Conservation (phyloP, 2,888 invertebrate genomes). For the Monochamus alternatus region DNA sequence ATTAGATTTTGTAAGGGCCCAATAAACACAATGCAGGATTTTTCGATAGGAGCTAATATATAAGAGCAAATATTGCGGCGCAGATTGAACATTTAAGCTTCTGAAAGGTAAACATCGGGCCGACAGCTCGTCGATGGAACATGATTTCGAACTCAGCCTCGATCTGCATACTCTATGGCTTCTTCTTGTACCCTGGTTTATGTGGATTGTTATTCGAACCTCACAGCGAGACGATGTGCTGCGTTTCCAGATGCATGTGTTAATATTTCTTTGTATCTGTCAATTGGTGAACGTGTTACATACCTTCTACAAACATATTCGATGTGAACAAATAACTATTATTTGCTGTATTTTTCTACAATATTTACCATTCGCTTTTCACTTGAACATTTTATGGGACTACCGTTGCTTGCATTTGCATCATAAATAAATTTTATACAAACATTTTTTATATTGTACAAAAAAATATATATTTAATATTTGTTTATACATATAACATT, state of each 20-base stretch:
- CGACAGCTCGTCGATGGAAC: constrained; percentile 47
- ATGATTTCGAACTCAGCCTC: constrained; percentile 50
- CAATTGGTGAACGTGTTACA: not conserved
- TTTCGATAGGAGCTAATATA: constrained; percentile 37
- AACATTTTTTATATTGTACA: too few species aligned
- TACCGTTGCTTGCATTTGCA: too few species aligned
- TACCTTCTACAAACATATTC: not conserved
- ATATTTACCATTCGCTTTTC: too few species aligned
- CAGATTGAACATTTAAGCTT: constrained; percentile 41
- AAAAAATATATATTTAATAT: too few species aligned
- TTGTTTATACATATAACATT: too few species aligned
- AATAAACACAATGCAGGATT: constrained; percentile 32
- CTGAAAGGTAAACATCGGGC: constrained; percentile 49
- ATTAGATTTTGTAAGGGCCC: constrained; percentile 42
- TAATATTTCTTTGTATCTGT: not conserved
- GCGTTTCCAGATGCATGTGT: not conserved
- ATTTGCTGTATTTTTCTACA: too few species aligned
- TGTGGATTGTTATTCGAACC: constrained; percentile 14
- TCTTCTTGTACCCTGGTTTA: constrained; percentile 9
- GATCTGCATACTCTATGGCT: constrained; percentile 50
- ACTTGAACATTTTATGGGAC: too few species aligned
- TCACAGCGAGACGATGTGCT: not conserved
- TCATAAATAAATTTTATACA: too few species aligned
- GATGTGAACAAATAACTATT: not conserved
- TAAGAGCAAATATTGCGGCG: constrained; percentile 40